These are phyloP conservation scores for Drosophila santomea DNA, from an alignment of 1,140 invertebrate species.

Conservation along the genomic window DNA sequence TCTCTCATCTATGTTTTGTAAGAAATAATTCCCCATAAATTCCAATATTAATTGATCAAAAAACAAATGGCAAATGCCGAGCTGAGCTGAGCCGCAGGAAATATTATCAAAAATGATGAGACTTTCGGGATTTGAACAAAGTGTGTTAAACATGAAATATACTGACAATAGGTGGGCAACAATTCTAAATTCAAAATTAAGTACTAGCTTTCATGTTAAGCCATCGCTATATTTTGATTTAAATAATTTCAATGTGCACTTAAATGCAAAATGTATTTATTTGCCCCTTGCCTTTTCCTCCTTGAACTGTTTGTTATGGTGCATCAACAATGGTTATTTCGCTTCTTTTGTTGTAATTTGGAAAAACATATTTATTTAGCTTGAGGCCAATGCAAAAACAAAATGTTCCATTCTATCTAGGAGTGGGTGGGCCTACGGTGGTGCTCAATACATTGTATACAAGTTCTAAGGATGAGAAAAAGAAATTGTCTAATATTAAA, in stretches of 20 bases:
- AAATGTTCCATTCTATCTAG: neutral
- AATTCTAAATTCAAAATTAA: constrained; percentile 15
- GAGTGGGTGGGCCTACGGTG: neutral
- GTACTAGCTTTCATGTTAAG: neutral
- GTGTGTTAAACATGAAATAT: neutral
- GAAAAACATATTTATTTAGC: constrained; percentile 26
- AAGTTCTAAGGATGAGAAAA: too few species aligned
- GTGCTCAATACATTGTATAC: neutral
- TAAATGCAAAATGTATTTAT: constrained; percentile 12
- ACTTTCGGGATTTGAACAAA: neutral
- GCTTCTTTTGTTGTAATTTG: constrained; percentile 15
- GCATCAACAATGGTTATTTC: constrained; percentile 5
- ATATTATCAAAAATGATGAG: neutral
- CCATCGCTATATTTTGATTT: neutral
- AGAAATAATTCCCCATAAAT: constrained; percentile 11
- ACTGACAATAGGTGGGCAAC: constrained; percentile 3
- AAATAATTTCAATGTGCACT: neutral
- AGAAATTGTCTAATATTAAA: too few species aligned
- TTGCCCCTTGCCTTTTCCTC: neutral
- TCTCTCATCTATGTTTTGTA: neutral
- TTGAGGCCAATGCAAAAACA: constrained; percentile 6
- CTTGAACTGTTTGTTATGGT: neutral
- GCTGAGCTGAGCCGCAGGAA: neutral
- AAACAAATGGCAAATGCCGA: constrained; percentile 7
- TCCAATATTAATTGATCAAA: constrained; percentile 21